These are phyloP conservation scores for Myotis vivesi DNA, from an alignment of 2,797 vertebrate species.

Conservation along the genomic window DNA sequence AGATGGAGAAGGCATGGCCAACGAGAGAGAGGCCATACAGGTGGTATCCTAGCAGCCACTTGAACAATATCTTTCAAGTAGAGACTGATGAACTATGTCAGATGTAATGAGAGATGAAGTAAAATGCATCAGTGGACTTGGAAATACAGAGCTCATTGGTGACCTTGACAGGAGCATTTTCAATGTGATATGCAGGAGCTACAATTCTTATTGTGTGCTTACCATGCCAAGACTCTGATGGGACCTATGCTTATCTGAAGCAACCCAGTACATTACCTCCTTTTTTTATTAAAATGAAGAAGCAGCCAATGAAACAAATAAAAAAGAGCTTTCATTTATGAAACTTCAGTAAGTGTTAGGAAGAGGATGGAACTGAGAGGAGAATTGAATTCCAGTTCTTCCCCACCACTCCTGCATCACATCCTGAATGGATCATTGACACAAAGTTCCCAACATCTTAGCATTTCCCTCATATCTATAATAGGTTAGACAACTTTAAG, in stretches of 20 bases:
- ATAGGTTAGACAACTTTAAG: background rate
- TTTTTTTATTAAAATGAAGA: conserved; percentile 13
- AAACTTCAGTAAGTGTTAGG: background rate
- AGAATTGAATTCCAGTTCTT: background rate
- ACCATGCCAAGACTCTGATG: background rate
- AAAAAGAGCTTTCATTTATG: background rate
- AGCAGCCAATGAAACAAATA: background rate
- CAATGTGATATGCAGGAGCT: background rate
- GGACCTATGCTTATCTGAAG: background rate
- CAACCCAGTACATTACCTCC: background rate
- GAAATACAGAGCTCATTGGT: background rate
- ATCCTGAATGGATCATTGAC: background rate
- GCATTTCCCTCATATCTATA: background rate
- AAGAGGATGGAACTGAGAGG: background rate
- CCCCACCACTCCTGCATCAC: background rate
- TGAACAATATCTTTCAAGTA: background rate
- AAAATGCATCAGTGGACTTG: background rate
- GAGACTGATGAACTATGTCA: background rate
- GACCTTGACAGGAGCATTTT: background rate
- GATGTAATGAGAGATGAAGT: background rate
- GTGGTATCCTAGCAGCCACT: background rate
- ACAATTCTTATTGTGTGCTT: background rate
- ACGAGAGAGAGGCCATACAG: background rate
- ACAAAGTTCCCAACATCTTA: too few relatives aligned
- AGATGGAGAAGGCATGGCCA: background rate